A percentile compares a stretch with the other conserved stretches of the same genome.
Evolutionary conservation across 2,797 vertebrate genomes (phyloP).

Genomic region (Sebastes taczanowskii): DNA sequence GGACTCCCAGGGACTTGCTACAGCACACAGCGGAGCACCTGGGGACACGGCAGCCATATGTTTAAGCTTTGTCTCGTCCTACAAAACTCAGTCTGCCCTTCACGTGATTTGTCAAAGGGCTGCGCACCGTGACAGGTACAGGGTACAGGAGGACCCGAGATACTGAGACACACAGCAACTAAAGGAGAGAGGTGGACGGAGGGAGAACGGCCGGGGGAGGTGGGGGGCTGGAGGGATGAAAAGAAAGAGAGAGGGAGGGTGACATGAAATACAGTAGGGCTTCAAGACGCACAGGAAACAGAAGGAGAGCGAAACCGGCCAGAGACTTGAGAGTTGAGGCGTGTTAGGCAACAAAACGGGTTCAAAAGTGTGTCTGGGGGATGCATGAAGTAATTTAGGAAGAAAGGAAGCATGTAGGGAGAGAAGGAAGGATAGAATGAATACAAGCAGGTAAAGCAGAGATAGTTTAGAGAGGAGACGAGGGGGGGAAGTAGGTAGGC

Average conservation of each 20-base stretch:
- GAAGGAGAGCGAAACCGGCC: slow-evolving; percentile 12
- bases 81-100: slow-evolving; percentile 98
- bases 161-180: slow-evolving; percentile 62
- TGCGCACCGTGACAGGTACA: slow-evolving; percentile 74
- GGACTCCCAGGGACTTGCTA: slow-evolving; percentile 61
- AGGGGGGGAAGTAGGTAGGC: slow-evolving; percentile 32
- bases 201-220: slow-evolving; percentile 21
- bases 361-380: slow-evolving; percentile 18
- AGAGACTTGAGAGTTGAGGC: slow-evolving; percentile 15
- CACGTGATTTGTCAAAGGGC: slow-evolving; percentile 94
- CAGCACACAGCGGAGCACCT: slow-evolving; percentile 80
- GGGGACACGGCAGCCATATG: slow-evolving; percentile 93
- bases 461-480: slow-evolving; percentile 39
- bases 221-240: slow-evolving; percentile 4
- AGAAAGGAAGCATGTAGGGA: background rate
- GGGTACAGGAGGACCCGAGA: slow-evolving; percentile 71
- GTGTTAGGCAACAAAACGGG: slow-evolving; percentile 21
- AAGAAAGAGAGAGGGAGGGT: slow-evolving; percentile 23
- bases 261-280: slow-evolving; percentile 24
- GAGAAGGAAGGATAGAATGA: background rate
- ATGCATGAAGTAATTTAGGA: slow-evolving; percentile 11
- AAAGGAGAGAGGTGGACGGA: slow-evolving; percentile 52
- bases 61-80: slow-evolving; percentile 97
- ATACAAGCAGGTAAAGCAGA: slow-evolving; percentile 17
- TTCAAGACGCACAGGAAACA: slow-evolving; percentile 32